These are phyloP conservation scores for Perognathus longimembris DNA, from an alignment of 2,113 vertebrate species.

Conservation along the genomic window DNA sequence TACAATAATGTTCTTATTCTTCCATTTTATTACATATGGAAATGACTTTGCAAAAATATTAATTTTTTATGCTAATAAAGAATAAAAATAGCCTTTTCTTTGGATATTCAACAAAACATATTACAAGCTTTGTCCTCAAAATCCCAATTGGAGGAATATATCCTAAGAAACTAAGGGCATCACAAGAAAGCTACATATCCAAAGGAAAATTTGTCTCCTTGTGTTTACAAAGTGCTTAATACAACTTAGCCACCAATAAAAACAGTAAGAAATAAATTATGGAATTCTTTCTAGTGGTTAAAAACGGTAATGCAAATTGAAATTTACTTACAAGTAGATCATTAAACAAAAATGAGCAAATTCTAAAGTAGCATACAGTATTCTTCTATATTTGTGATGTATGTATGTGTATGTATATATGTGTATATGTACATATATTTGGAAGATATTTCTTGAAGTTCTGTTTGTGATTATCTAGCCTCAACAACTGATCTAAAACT, in stretches of 20 bases:
- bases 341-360: slow-evolving; percentile 35
- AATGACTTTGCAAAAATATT: neutral
- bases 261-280: slow-evolving; percentile 7
- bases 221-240: neutral
- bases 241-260: neutral
- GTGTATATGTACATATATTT: neutral
- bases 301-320: slow-evolving; percentile 2
- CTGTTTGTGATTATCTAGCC: neutral
- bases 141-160: neutral
- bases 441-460: neutral
- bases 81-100: slow-evolving; percentile 2
- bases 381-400: neutral
- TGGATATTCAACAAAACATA: neutral
- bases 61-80: neutral
- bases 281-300: neutral
- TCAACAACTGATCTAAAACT: neutral
- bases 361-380: slow-evolving; percentile 15
- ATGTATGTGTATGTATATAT: neutral
- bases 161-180: neutral
- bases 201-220: neutral
- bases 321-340: neutral
- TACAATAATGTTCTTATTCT: neutral
- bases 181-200: neutral
- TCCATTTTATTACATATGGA: neutral
- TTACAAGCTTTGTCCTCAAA: neutral